A percentile compares a stretch with the other conserved stretches of the same genome.
Evolutionary conservation across 2,888 invertebrate species (phyloP).

Genomic region (Schrankia costaestrigalis): DNA sequence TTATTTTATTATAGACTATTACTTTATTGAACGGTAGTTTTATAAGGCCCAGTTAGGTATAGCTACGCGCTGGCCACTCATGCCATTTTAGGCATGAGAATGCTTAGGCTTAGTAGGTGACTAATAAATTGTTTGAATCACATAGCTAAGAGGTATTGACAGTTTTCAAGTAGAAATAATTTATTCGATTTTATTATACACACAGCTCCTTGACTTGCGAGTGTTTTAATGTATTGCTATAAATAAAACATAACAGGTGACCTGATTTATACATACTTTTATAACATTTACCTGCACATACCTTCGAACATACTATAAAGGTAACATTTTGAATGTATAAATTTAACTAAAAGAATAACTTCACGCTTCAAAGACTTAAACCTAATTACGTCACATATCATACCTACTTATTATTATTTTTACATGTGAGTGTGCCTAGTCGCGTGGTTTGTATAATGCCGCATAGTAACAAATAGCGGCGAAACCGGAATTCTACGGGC

Average conservation of each 20-base stretch:
- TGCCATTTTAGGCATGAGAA: too few relatives aligned
- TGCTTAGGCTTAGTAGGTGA: too few relatives aligned
- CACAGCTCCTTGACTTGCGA: background rate
- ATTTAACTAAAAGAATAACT: too few relatives aligned
- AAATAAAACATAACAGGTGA: slow-evolving; percentile 34
- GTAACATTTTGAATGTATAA: background rate
- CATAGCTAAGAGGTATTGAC: background rate
- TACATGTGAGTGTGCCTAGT: slow-evolving; percentile 40
- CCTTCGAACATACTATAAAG: too few relatives aligned
- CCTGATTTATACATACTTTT: slow-evolving; percentile 1
- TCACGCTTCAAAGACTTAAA: too few relatives aligned
- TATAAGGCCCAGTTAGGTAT: slow-evolving; percentile 28
- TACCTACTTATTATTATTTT: slow-evolving; percentile 49
- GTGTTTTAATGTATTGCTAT: slow-evolving; percentile 31
- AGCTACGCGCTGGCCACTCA: slow-evolving; percentile 9
- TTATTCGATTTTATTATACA: slow-evolving; percentile 3
- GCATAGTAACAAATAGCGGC: slow-evolving; percentile 63
- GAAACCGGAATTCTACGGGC: slow-evolving; percentile 65
- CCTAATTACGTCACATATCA: slow-evolving; percentile 52
- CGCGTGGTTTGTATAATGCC: slow-evolving; percentile 40
- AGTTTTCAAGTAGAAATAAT: background rate
- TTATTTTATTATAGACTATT: background rate
- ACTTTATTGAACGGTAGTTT: slow-evolving; percentile 23
- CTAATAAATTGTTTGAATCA: slow-evolving; percentile 14
- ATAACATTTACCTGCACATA: too few relatives aligned